Percentiles rank a stretch among this genome's conserved stretches.
Evolutionary conservation across 2,113 vertebrate species (phyloP).

Genomic region (Chaetops frenatus): DNA sequence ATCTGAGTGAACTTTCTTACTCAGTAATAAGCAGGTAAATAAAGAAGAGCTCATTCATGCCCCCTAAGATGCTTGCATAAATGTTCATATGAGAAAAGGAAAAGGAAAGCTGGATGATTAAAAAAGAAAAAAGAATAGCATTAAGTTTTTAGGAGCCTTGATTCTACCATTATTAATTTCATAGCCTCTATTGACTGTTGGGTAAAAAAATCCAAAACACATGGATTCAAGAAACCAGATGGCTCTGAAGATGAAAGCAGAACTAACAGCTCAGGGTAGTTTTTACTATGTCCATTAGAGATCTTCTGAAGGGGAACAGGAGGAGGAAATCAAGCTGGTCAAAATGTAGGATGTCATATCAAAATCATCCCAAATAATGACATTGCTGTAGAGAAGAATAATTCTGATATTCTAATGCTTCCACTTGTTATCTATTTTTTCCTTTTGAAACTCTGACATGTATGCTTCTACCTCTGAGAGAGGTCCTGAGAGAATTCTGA

Average conservation of each 20-base stretch:
- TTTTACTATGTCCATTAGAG: neutral
- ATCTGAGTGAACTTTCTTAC: neutral
- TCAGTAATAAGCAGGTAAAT: neutral
- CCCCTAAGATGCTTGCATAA: neutral
- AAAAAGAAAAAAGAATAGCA: neutral
- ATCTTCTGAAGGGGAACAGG: neutral
- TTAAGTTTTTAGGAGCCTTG: neutral
- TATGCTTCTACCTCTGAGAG: neutral
- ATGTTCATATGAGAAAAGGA: neutral
- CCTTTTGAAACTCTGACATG: neutral
- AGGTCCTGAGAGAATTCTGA: neutral
- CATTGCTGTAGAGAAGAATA: neutral
- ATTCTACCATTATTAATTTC: neutral
- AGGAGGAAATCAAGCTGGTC: neutral
- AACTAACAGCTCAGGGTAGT: neutral
- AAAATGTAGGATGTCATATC: neutral
- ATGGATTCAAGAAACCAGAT: neutral
- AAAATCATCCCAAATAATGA: neutral
- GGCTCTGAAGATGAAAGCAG: conserved; percentile 2
- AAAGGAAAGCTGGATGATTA: neutral
- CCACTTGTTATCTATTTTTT: neutral
- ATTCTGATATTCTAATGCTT: neutral
- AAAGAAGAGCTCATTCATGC: neutral
- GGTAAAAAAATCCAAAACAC: neutral
- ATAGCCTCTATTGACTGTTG: neutral